Evolutionary conservation across 2,888 invertebrate species (phyloP).

Genomic region (Hirtodrosophila histrioides): DNA sequence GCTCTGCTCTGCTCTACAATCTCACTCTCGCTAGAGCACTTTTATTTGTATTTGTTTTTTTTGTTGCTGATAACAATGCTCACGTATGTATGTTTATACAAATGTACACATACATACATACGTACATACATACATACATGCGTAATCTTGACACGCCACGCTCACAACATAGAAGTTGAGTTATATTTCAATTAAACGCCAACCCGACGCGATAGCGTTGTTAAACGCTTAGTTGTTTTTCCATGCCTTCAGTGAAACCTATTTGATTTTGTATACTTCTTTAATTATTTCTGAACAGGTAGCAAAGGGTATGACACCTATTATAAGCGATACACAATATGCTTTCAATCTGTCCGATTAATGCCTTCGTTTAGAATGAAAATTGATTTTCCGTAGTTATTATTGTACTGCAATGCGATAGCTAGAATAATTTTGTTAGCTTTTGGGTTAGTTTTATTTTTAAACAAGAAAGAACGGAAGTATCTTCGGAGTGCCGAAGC

Average conservation of each 20-base stretch:
- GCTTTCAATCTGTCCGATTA: neutral
- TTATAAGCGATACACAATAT: neutral
- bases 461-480: no score
- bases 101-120: neutral
- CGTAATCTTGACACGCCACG: constrained; percentile 31
- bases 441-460: no score
- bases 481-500: no score
- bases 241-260: neutral
- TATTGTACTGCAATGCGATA: no score
- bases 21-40: constrained; percentile 14
- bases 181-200: constrained; percentile 21
- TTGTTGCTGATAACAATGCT: constrained; percentile 37
- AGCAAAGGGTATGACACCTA: neutral
- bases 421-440: no score
- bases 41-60: constrained; percentile 19
- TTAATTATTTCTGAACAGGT: constrained; percentile 1
- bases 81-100: constrained; percentile 10
- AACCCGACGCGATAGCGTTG: constrained; percentile 9
- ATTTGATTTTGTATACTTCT: neutral
- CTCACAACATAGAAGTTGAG: constrained; percentile 2
- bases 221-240: neutral
- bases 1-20: constrained; percentile 2
- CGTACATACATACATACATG: constrained; percentile 20
- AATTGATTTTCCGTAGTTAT: no score
- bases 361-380: neutral